Evolutionary conservation across 2,797 vertebrate genomes (phyloP), one percentile per base, ranked within the genome.

Genomic region (Fistularia commersonii): DNA sequence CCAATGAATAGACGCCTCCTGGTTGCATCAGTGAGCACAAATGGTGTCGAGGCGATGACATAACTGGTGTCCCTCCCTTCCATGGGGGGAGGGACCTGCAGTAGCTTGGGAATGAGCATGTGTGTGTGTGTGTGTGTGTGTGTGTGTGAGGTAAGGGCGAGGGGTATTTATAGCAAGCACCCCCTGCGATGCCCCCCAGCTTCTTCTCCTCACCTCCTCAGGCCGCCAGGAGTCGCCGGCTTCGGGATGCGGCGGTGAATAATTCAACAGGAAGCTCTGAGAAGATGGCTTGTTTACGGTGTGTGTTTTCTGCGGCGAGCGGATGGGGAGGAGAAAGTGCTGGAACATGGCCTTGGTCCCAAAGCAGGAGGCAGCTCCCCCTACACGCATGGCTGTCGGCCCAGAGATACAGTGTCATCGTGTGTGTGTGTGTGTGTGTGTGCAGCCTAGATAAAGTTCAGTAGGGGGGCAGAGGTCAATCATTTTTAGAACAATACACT

Each of bases 111-210:
- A 72, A 61, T 65, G 58, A 64, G 66, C 32, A 14, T 10, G 11
- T 13, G 32, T 9, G 57, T 63, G 56, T 64, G 54, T 59, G 70
- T 43, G 61, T 60, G 65, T 32, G 49, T 15, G 41, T 9, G 51
- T 47, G 7, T 35, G 32, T 38, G 49, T 41, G 0, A 49, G 57
- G 6, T 32, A 12, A 37, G 36, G 51, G 36, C 35, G 10, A 1
- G 37, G 36, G 14, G 23, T 88, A 90, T 90, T 90, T 90, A 89
- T 89, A 89, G 88, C 66, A 72, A 45, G 23, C 10, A 48, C 68
- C 58, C 54, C 66, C 63, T 65, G 45, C 51, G 58, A 74, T 77
- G 67, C 54, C 69, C 75, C 76, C 69, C 60, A 71, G 64, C 74
- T 70, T 73, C 77, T 84, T 82, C 81, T 88, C 78, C 79, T 81